Conservation (phyloP, 1,140 invertebrate species). For the Polyergus mexicanus region DNA sequence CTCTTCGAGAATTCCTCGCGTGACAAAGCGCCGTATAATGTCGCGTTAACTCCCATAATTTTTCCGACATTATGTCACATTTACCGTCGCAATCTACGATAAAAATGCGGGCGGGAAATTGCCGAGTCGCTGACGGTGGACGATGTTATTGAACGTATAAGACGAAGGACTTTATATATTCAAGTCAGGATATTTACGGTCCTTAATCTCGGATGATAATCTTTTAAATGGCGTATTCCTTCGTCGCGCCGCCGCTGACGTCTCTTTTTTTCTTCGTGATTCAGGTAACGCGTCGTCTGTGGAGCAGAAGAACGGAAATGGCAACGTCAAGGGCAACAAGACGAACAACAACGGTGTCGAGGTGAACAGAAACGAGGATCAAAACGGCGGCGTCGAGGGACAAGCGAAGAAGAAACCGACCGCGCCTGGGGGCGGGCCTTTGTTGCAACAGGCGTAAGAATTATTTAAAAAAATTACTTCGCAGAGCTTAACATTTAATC, state of each 20-base stretch:
- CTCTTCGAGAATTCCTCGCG: background rate
- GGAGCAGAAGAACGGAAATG: slow-evolving; percentile 84
- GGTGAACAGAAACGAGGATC: slow-evolving; percentile 84
- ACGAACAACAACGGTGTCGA: slow-evolving; percentile 84
- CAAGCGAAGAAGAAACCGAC: slow-evolving; percentile 82
- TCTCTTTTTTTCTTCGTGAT: background rate
- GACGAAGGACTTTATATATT: slow-evolving; percentile 1
- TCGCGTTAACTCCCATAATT: background rate
- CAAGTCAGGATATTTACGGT: slow-evolving; percentile 3
- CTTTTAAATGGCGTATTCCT: background rate
- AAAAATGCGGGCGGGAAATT: background rate
- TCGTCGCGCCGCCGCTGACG: background rate
- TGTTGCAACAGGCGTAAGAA: slow-evolving; percentile 86
- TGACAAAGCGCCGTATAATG: slow-evolving; percentile 4
- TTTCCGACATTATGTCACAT: slow-evolving; percentile 26
- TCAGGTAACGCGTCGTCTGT: slow-evolving; percentile 83
- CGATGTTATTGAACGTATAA: slow-evolving; percentile 5
- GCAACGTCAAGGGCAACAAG: slow-evolving; percentile 82
- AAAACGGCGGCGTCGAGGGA: slow-evolving; percentile 79
- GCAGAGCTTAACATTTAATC: background rate
- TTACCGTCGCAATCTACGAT: background rate
- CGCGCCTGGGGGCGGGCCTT: slow-evolving; percentile 83
- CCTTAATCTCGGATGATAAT: slow-evolving; percentile 23
- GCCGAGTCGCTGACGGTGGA: background rate
- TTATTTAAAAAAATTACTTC: background rate